phyloP scores from a whole-genome alignment of 2,797 vertebrate genomes.

The Notamacropus eugenii region DNA sequence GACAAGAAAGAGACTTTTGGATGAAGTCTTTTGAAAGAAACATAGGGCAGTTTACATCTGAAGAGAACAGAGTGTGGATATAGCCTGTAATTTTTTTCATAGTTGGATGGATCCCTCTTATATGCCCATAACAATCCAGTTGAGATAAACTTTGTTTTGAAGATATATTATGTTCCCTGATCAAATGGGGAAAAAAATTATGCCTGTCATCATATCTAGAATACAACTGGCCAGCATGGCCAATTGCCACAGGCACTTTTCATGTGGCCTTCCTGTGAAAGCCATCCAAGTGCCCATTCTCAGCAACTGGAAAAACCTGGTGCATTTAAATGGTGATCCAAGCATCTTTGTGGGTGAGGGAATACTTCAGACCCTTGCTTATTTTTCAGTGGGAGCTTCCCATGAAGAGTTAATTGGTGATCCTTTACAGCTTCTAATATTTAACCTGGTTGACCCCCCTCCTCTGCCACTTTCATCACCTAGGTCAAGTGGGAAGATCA shows the following conservation, averaged over 20 bases:
- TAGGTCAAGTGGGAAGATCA: conserved; percentile 71
- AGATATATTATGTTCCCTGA: conserved; percentile 88
- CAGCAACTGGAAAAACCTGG: conserved; percentile 80
- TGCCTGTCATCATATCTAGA: conserved; percentile 87
- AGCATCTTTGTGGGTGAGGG: conserved; percentile 73
- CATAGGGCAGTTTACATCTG: conserved; percentile 41
- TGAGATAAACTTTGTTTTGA: conserved; percentile 87
- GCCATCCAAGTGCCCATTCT: conserved; percentile 78
- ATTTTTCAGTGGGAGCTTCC: conserved; percentile 78
- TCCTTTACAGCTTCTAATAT: conserved; percentile 67
- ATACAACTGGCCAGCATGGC: conserved; percentile 86
- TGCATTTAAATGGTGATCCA: conserved; percentile 83
- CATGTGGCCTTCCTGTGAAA: conserved; percentile 81
- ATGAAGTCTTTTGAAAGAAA: conserved; percentile 62
- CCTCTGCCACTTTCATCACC: conserved; percentile 74
- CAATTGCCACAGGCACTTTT: conserved; percentile 81
- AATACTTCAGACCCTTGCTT: conserved; percentile 31
- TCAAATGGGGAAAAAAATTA: conserved; percentile 87
- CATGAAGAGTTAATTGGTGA: conserved; percentile 81
- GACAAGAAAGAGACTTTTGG: not conserved
- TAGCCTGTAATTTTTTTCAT: conserved; percentile 55
- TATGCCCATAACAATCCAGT: conserved; percentile 79
- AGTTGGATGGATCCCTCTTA: conserved; percentile 78
- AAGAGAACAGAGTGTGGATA: not conserved
- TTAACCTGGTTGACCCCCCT: conserved; percentile 73